A percentile compares a stretch with the other conserved stretches of the same genome.
Evolutionary conservation across 2,113 vertebrate species (phyloP).

Genomic region (Globicephala melas): DNA sequence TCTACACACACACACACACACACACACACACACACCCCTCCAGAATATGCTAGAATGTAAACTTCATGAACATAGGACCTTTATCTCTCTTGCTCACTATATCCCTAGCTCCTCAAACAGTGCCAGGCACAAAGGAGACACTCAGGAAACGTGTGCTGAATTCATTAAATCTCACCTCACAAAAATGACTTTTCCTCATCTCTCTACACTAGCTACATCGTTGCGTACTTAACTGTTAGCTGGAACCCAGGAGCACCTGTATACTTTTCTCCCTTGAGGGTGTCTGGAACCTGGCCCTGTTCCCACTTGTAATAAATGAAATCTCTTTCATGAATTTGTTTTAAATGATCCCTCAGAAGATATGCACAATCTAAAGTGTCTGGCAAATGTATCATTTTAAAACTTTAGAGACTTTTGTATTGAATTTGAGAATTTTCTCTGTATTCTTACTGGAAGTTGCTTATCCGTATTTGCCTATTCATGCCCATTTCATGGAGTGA

Average conservation of each 20-base stretch:
- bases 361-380: neutral
- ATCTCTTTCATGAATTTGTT: neutral
- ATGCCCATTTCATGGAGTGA: neutral
- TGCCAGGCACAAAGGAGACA: neutral
- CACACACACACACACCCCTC: neutral
- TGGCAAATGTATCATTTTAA: neutral
- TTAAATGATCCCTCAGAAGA: slow-evolving; percentile 2
- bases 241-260: neutral
- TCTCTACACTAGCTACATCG: neutral
- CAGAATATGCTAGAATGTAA: neutral
- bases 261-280: neutral
- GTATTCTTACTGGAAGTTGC: neutral
- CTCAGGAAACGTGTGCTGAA: neutral
- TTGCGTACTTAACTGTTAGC: neutral
- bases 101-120: neutral
- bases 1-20: neutral
- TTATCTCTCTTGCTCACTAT: neutral
- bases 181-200: neutral
- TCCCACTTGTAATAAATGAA: neutral
- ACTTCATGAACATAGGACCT: neutral
- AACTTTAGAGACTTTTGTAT: neutral
- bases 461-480: neutral
- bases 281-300: neutral
- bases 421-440: neutral
- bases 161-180: neutral